Evolutionary conservation across 1,140 invertebrate species (phyloP), one percentile per base, ranked within the genome.

Genomic region (Drosophila obscura): DNA sequence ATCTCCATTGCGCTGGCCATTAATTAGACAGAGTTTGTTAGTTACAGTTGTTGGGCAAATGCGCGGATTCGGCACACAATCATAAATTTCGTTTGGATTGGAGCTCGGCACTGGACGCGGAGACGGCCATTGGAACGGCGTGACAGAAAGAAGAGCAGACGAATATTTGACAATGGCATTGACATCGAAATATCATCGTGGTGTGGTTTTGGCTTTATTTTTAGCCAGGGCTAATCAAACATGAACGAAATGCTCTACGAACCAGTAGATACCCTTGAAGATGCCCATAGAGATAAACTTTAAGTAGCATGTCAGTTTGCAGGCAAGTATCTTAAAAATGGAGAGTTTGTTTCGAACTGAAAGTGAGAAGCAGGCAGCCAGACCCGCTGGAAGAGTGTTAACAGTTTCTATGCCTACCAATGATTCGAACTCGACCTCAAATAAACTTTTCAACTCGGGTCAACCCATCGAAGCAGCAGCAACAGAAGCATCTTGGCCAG

Each of bases 131-230:
- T 16, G 26, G 11, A 53, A 53, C 19, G 19, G 22, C 16, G 16
- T 19, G 45, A 35, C 19, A 58, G 2, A 65, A 46, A 55, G 26
- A 50, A 41, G 15, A 11, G 57, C 22, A 26, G 44, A 45, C 43
- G 16, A 53, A 57, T 64, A 72, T 56, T 72, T 49, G 66, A 51
- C 75, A 82, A 78, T 76, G 82, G 57, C 82, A 87, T 88, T 87
- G 82, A 87, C 83, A 87, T 79, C 75, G 76, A 87, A 85, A 49
- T 55, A 19, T 16, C 59, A 24, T 8, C 44, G 43, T 43, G 35
- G 24, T 24, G 22, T 26, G 22, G 59, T 19, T 57, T 65, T 65
- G 39, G 59, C 16, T 66, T 26, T 44, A 58, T 58, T 44, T 67
- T 24, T 15, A 50, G 52, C 44, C 61, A 69, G 63, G 66, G 65